phyloP scores from a whole-genome alignment of 2,113 vertebrate genomes.

The Ageneiosus marmoratus region DNA sequence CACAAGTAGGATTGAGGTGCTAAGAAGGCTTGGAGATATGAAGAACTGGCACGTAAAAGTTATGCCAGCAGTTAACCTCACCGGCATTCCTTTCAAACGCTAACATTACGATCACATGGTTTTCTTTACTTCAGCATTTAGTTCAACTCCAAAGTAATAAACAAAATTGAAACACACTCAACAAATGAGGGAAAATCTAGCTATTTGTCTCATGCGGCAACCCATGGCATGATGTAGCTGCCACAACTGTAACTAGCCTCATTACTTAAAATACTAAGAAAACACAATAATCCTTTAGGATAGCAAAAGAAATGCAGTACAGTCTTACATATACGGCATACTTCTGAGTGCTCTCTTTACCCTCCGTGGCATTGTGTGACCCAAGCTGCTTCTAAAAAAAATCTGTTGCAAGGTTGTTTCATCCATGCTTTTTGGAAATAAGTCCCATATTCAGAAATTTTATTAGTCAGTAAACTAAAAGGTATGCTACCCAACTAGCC shows the following conservation, averaged over 20 bases:
- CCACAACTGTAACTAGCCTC: conserved; percentile 31
- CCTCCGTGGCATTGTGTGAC: conserved; percentile 58
- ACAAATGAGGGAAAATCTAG: conserved; percentile 21
- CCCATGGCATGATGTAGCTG: conserved; percentile 19
- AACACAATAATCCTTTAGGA: background rate
- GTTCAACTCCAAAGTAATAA: conserved; percentile 26
- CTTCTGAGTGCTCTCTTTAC: background rate
- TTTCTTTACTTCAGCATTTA: conserved; percentile 22
- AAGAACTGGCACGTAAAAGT: background rate
- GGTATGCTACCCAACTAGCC: conserved; percentile 68
- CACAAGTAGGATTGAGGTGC: background rate
- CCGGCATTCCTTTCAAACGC: background rate
- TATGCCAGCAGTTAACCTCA: conserved; percentile 14
- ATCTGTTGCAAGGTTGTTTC: conserved; percentile 69
- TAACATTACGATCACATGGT: background rate
- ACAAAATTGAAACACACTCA: conserved; percentile 23
- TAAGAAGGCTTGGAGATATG: background rate
- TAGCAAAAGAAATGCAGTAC: background rate
- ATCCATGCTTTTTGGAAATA: conserved; percentile 66
- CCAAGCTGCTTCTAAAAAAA: conserved; percentile 42
- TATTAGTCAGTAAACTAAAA: conserved; percentile 72
- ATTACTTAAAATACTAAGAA: conserved; percentile 8
- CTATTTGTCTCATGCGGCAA: conserved; percentile 29
- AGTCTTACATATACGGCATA: background rate
- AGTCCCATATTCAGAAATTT: conserved; percentile 69